Evolutionary conservation across 1,140 invertebrate genomes (phyloP).

Genomic region (Drusus annulatus): DNA sequence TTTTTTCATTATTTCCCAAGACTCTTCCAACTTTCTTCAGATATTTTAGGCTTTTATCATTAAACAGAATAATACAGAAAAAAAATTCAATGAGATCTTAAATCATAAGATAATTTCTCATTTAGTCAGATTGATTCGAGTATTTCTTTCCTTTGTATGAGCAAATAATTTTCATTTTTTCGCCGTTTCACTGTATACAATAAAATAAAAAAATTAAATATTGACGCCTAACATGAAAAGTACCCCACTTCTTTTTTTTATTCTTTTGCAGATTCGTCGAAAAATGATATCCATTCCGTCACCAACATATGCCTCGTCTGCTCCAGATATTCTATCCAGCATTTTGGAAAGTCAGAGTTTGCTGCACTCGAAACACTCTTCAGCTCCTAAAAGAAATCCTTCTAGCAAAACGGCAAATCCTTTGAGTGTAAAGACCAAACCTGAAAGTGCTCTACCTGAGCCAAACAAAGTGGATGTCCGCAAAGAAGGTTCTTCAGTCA

Average conservation of each 20-base stretch:
- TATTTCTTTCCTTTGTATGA: too few species aligned
- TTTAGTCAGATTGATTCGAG: too few species aligned
- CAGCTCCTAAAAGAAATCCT: constrained; percentile 65
- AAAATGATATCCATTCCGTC: constrained; percentile 69
- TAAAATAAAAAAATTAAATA: too few species aligned
- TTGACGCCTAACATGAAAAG: too few species aligned
- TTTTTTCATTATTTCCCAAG: too few species aligned
- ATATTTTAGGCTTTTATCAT: not conserved
- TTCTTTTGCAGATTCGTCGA: constrained; percentile 64
- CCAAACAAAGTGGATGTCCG: constrained; percentile 61
- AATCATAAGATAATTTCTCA: too few species aligned
- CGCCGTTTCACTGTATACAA: too few species aligned
- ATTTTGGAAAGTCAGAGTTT: constrained; percentile 84
- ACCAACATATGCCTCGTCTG: constrained; percentile 62
- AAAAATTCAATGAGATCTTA: too few species aligned
- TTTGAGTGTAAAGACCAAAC: not conserved
- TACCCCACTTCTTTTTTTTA: not conserved
- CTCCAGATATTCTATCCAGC: constrained; percentile 77
- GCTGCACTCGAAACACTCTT: constrained; percentile 78
- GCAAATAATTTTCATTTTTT: too few species aligned
- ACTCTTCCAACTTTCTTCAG: too few species aligned
- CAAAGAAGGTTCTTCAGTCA: constrained; percentile 60
- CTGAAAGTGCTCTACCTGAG: not conserved
- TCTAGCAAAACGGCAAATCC: not conserved
- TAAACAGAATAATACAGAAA: constrained; percentile 1